Conservation (phyloP, 2,113 vertebrate species). For the Coregonus clupeaformis region DNA sequence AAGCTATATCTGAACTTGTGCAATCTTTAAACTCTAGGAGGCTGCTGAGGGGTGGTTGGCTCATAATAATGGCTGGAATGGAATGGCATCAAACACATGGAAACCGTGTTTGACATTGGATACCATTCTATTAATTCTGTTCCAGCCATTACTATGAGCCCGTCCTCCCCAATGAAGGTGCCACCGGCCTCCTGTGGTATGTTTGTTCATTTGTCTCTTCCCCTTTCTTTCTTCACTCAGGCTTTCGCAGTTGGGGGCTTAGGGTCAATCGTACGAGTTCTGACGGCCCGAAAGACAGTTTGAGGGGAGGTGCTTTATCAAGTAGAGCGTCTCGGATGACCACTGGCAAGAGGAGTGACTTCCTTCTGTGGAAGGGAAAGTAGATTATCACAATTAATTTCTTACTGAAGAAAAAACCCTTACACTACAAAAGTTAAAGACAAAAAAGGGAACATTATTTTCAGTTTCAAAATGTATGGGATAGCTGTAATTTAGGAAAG, state of each 20-base stretch:
- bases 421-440: conserved; percentile 9
- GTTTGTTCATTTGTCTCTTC: conserved; percentile 11
- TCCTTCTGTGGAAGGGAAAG: conserved; percentile 9
- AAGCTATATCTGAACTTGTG: neutral
- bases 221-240: conserved; percentile 65
- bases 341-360: neutral
- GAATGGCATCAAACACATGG: no score
- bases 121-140: no score
- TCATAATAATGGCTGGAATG: no score
- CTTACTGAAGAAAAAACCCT: conserved; percentile 9
- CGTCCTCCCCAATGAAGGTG: no score
- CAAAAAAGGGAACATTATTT: conserved; percentile 3
- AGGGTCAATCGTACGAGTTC: conserved; percentile 86
- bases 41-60: no score
- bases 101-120: no score
- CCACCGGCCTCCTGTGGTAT: neutral
- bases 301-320: conserved; percentile 54
- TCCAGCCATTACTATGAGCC: no score
- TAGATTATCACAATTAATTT: conserved; percentile 12
- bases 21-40: no score
- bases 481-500: no score
- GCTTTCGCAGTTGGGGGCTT: conserved; percentile 83
- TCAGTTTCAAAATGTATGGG: neutral
- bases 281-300: conserved; percentile 87
- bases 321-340: neutral